These are phyloP conservation scores for Apamea epomidion DNA, from an alignment of 2,888 invertebrate genomes.

Conservation along the genomic window DNA sequence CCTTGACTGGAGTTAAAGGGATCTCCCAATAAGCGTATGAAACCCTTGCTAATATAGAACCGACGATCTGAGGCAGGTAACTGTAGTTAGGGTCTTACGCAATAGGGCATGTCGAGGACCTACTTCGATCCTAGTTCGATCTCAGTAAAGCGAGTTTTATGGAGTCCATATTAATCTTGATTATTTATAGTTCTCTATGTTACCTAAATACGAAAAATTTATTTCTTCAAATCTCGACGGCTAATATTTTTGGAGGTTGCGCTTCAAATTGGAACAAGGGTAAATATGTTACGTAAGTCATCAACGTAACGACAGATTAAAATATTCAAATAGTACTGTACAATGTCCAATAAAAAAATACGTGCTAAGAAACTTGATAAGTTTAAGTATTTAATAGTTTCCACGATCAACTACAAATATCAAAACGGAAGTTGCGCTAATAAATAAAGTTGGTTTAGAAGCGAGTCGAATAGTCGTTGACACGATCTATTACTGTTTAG, in stretches of 20 bases:
- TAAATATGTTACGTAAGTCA: neutral
- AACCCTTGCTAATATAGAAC: neutral
- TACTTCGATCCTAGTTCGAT: slow-evolving; percentile 3
- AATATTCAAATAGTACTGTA: slow-evolving; percentile 2
- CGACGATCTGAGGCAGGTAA: neutral
- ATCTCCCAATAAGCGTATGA: neutral
- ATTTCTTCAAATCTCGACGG: neutral
- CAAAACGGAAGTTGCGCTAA: neutral
- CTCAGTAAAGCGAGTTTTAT: slow-evolving; percentile 4
- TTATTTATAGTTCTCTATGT: neutral
- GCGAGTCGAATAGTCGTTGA: neutral
- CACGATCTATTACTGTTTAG: neutral
- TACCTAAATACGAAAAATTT: neutral
- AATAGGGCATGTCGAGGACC: slow-evolving; percentile 15
- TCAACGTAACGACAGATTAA: neutral
- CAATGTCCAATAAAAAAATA: neutral
- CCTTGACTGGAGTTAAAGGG: slow-evolving; percentile 47
- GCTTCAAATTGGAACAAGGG: neutral
- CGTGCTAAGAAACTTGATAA: neutral
- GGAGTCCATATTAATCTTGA: neutral
- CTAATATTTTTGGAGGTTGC: neutral
- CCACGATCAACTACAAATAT: neutral
- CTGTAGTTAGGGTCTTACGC: neutral
- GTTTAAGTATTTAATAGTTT: neutral
- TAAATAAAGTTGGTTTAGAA: neutral